Conservation (phyloP, 1,140 invertebrate species). For the Drepana arcuata region DNA sequence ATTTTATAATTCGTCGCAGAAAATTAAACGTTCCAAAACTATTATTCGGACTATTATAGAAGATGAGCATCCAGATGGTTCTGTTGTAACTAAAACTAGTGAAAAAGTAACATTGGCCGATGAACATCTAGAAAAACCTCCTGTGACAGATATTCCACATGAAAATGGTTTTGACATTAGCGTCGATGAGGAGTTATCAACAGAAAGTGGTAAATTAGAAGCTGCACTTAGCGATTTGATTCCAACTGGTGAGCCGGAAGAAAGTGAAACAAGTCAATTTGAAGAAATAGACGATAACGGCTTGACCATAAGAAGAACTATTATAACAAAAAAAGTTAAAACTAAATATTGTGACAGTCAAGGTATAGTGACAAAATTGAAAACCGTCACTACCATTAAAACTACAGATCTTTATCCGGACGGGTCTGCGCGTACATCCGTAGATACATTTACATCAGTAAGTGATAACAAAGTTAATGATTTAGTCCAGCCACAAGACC, state of each 20-base stretch:
- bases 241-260: constrained; percentile 26
- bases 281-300: constrained; percentile 29
- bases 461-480: constrained; percentile 30
- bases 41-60: constrained; percentile 50
- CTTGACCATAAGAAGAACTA: constrained; percentile 27
- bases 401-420: constrained; percentile 36
- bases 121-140: constrained; percentile 14
- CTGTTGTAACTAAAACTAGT: constrained; percentile 53
- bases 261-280: constrained; percentile 24
- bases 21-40: constrained; percentile 45
- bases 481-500: constrained; percentile 13
- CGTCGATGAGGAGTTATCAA: constrained; percentile 24
- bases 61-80: constrained; percentile 62
- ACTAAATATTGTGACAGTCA: constrained; percentile 31
- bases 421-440: constrained; percentile 35
- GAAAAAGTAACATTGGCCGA: constrained; percentile 46
- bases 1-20: constrained; percentile 29
- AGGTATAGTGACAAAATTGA: constrained; percentile 36
- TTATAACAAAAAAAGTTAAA: constrained; percentile 30
- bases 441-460: constrained; percentile 41
- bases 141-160: not conserved
- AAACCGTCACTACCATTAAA: constrained; percentile 41
- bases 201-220: constrained; percentile 21
- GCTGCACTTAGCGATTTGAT: constrained; percentile 25
- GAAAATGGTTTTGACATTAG: constrained; percentile 18